Evolutionary conservation across 2,888 invertebrate genomes (phyloP).

Genomic region (Scaptomyza parva): DNA sequence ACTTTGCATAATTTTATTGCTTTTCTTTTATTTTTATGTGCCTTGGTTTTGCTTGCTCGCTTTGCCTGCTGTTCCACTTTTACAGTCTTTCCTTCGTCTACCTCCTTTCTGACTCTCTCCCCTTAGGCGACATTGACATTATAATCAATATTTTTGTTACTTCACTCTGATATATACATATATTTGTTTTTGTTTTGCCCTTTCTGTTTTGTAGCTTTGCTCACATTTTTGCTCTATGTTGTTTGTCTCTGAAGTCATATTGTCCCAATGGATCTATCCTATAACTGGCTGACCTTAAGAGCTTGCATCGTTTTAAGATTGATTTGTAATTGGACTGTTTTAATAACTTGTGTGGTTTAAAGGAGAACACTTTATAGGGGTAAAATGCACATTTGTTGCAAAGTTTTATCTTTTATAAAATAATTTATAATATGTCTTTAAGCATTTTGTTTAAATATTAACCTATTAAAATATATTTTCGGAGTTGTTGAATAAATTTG

Average conservation of each 20-base stretch:
- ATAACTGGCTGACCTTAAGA: slow-evolving; percentile 40
- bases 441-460: too few relatives aligned
- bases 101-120: background rate
- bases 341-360: background rate
- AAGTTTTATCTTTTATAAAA: too few relatives aligned
- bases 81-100: background rate
- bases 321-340: background rate
- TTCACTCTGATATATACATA: slow-evolving; percentile 49
- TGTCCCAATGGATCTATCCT: slow-evolving; percentile 6
- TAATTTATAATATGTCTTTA: too few relatives aligned
- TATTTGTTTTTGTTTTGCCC: slow-evolving; percentile 8
- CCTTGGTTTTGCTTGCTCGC: slow-evolving; percentile 44
- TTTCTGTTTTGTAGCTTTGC: slow-evolving; percentile 29
- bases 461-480: too few relatives aligned
- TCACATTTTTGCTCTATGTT: slow-evolving; percentile 34
- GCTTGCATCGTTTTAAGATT: slow-evolving; percentile 15
- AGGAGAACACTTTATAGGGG: too few relatives aligned
- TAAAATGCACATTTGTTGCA: too few relatives aligned
- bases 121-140: slow-evolving; percentile 67
- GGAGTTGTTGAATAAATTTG: too few relatives aligned
- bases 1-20: slow-evolving; percentile 81
- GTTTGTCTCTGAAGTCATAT: slow-evolving; percentile 26
- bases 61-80: slow-evolving; percentile 55
- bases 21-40: slow-evolving; percentile 80
- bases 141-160: slow-evolving; percentile 77